These are phyloP conservation scores for Chelidonichthys spinosus DNA, from an alignment of 2,797 vertebrate species.

Conservation along the genomic window DNA sequence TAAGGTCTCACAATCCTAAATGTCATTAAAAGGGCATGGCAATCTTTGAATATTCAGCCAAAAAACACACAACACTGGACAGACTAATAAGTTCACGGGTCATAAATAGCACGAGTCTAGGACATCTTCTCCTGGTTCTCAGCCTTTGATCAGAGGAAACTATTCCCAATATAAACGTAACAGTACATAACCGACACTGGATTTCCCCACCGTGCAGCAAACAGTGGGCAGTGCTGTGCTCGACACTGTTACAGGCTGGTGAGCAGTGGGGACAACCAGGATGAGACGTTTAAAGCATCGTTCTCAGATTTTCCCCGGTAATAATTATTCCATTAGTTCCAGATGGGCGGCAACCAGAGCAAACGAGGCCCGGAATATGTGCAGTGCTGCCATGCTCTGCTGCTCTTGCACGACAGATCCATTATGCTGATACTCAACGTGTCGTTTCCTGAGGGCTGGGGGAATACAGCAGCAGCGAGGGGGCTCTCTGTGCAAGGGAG, in stretches of 20 bases:
- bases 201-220: slow-evolving; percentile 24
- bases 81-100: neutral
- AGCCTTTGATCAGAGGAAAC: slow-evolving; percentile 29
- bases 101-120: neutral
- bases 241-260: neutral
- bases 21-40: neutral
- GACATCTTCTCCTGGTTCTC: neutral
- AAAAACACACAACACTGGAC: neutral
- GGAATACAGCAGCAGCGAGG: slow-evolving; percentile 59
- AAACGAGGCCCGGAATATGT: slow-evolving; percentile 53
- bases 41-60: neutral
- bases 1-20: neutral
- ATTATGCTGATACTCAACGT: slow-evolving; percentile 69
- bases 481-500: slow-evolving; percentile 56
- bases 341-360: slow-evolving; percentile 50
- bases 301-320: slow-evolving; percentile 34
- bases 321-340: slow-evolving; percentile 66
- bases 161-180: slow-evolving; percentile 44
- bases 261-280: slow-evolving; percentile 12
- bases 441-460: slow-evolving; percentile 70
- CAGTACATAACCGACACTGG: slow-evolving; percentile 43
- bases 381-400: slow-evolving; percentile 58
- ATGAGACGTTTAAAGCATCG: slow-evolving; percentile 26
- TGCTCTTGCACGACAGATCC: slow-evolving; percentile 63
- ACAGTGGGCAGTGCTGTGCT: slow-evolving; percentile 19